Evolutionary conservation across 2,797 vertebrate genomes (phyloP).

Genomic region (Scarus forsteni): DNA sequence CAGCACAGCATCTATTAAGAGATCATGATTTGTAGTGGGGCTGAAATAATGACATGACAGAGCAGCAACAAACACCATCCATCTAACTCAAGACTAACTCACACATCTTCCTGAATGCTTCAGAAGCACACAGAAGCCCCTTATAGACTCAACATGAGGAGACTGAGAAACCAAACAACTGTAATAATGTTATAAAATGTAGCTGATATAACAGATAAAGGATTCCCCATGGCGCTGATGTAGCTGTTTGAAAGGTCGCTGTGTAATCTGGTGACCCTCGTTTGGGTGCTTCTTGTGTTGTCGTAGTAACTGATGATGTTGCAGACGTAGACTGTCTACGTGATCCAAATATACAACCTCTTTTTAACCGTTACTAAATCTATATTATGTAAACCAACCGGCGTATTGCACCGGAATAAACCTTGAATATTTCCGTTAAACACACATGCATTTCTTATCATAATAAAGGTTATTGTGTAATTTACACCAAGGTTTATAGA

Average conservation of each 20-base stretch:
- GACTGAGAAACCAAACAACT: background rate
- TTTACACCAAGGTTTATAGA: slow-evolving; percentile 34
- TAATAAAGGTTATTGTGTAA: slow-evolving; percentile 4
- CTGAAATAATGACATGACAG: slow-evolving; percentile 44
- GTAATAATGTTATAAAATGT: background rate
- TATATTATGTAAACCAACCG: slow-evolving; percentile 21
- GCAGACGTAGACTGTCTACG: too few species aligned
- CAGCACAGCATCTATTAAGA: slow-evolving; percentile 4
- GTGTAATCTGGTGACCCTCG: too few species aligned
- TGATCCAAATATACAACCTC: too few species aligned
- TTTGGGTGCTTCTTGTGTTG: too few species aligned
- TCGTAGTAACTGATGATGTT: too few species aligned
- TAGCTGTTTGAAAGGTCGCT: background rate
- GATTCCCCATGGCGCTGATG: background rate
- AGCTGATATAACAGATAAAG: background rate
- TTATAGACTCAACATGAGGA: background rate
- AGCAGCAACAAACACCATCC: slow-evolving; percentile 46
- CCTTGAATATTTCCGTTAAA: slow-evolving; percentile 14
- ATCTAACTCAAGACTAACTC: slow-evolving; percentile 48
- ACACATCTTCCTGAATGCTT: slow-evolving; percentile 8
- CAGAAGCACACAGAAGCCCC: slow-evolving; percentile 1
- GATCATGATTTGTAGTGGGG: slow-evolving; percentile 25
- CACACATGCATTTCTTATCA: slow-evolving; percentile 16
- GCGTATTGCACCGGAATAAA: slow-evolving; percentile 11
- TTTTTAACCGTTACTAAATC: too few species aligned